These are phyloP conservation scores for Nycticebus coucang DNA, from an alignment of 2,113 vertebrate species.

Conservation along the genomic window DNA sequence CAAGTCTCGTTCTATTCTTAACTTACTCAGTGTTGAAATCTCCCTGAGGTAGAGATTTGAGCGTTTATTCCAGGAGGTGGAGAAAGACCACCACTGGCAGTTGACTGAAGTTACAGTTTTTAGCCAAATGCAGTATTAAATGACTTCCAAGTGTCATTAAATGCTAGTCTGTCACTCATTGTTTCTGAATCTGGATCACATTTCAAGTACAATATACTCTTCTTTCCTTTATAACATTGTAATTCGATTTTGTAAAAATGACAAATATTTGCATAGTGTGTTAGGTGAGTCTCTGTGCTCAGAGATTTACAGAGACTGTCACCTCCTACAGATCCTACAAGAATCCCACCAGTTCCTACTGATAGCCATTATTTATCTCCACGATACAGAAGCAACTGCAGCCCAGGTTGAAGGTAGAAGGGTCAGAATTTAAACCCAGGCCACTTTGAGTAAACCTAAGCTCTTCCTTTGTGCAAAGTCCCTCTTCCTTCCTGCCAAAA, in stretches of 20 bases:
- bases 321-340: too few species aligned
- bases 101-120: not conserved
- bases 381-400: not conserved
- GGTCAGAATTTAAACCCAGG: not conserved
- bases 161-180: not conserved
- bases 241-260: not conserved
- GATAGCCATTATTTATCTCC: not conserved
- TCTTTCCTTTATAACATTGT: not conserved
- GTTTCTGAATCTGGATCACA: not conserved
- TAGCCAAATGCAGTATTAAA: not conserved
- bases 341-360: not conserved
- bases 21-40: too few species aligned
- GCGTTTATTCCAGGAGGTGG: too few species aligned
- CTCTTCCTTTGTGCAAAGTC: not conserved
- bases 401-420: not conserved
- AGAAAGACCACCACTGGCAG: not conserved
- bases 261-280: not conserved
- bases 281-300: not conserved
- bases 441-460: not conserved
- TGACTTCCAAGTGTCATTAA: not conserved
- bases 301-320: not conserved
- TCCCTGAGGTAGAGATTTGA: too few species aligned
- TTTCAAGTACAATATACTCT: not conserved
- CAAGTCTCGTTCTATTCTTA: too few species aligned
- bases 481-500: too few species aligned